Conservation (phyloP, 2,113 vertebrate species). For the Rhagologus leucostigma region DNA sequence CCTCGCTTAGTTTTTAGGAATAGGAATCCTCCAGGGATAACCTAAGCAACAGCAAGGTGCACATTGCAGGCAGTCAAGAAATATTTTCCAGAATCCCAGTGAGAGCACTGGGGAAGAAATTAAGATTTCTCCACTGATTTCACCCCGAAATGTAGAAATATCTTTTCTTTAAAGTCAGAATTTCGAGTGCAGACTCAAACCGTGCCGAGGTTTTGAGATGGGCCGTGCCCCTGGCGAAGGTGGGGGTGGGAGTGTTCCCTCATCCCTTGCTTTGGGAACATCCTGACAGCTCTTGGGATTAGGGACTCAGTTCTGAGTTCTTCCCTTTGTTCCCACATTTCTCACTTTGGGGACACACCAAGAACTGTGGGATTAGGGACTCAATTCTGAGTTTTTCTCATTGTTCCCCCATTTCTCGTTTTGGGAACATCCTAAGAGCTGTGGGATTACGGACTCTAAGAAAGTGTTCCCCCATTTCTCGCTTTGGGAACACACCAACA, state of each 20-base stretch:
- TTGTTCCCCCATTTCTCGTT: not conserved
- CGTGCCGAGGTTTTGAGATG: not conserved
- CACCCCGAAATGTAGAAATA: not conserved
- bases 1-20: not conserved
- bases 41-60: not conserved
- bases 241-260: not conserved
- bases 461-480: not conserved
- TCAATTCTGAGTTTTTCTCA: not conserved
- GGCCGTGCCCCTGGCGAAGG: not conserved
- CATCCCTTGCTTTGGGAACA: not conserved
- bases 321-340: not conserved
- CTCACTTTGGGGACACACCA: not conserved
- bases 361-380: not conserved
- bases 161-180: not conserved
- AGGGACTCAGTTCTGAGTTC: rapidly evolving
- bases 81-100: not conserved
- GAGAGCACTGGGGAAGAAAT: not conserved
- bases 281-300: not conserved
- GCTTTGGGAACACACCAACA: not conserved
- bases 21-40: not conserved
- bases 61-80: not conserved
- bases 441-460: rapidly evolving
- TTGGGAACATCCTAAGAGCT: not conserved
- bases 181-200: not conserved
- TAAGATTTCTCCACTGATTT: not conserved